phyloP scores from a whole-genome alignment of 2,113 vertebrate species.

The Miniopterus natalensis region DNA sequence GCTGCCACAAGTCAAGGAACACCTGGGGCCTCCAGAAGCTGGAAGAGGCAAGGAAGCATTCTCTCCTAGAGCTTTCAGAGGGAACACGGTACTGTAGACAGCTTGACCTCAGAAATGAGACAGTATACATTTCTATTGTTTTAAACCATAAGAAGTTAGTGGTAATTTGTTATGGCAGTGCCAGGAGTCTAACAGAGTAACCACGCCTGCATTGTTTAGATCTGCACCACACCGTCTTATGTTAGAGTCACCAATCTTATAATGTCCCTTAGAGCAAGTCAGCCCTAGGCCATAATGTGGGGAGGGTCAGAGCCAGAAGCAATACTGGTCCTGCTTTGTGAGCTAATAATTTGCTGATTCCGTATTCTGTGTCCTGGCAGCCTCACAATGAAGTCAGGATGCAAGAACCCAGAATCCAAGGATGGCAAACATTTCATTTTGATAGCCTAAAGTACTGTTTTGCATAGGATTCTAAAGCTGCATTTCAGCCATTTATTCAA shows the following conservation, averaged over 20 bases:
- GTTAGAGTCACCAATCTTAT: background rate
- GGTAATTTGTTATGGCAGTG: background rate
- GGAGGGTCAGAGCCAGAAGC: background rate
- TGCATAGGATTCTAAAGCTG: background rate
- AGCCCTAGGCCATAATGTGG: background rate
- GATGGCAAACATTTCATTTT: background rate
- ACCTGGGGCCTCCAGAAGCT: background rate
- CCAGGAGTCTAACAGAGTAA: background rate
- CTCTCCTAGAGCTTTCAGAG: background rate
- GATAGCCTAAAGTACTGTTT: background rate
- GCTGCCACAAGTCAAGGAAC: background rate
- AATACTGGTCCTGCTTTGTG: background rate
- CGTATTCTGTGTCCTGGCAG: background rate
- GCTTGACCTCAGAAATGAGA: background rate
- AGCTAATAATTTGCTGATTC: background rate
- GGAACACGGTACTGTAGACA: fast-evolving
- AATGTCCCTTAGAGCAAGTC: background rate
- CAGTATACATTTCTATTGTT: background rate
- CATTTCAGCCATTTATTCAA: background rate
- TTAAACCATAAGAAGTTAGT: background rate
- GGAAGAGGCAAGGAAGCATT: background rate
- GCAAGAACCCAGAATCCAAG: background rate
- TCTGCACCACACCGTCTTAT: background rate
- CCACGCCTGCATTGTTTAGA: background rate
- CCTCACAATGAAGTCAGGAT: background rate